phyloP scores from a whole-genome alignment of 2,797 vertebrate genomes.

The Micromesistius poutassou region DNA sequence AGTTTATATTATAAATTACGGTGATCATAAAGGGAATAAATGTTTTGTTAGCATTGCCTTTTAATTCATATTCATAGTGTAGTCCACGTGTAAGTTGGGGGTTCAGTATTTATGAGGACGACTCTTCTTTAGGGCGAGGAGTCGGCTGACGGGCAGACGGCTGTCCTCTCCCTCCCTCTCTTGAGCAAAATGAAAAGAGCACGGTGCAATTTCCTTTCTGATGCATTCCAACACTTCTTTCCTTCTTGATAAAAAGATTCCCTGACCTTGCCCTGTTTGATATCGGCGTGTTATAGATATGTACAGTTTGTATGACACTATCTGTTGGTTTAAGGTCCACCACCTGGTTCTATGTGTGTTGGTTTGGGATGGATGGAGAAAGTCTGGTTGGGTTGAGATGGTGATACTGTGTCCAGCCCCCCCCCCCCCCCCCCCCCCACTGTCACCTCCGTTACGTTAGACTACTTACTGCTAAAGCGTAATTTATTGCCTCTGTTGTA shows the following conservation, averaged over 20 bases:
- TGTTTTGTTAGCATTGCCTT: neutral
- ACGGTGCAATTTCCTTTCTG: conserved; percentile 49
- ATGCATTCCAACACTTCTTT: conserved; percentile 49
- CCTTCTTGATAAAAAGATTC: neutral
- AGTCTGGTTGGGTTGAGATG: conserved; percentile 27
- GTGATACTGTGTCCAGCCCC: conserved; percentile 26
- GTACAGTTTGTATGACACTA: neutral
- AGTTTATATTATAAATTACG: neutral
- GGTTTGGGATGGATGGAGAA: conserved; percentile 11
- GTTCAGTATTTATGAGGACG: neutral
- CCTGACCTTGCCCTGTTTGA: neutral
- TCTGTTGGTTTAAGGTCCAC: conserved; percentile 22
- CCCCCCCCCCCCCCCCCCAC: neutral
- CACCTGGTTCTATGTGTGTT: conserved; percentile 22
- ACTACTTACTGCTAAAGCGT: conserved; percentile 45
- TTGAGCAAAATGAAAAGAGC: conserved; percentile 49
- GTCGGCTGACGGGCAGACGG: conserved; percentile 2
- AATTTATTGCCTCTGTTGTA: conserved; percentile 41
- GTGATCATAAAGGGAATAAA: neutral
- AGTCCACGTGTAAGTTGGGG: neutral
- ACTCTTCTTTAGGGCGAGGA: neutral
- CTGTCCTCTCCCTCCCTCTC: conserved; percentile 39
- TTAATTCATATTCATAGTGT: neutral
- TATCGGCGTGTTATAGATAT: neutral
- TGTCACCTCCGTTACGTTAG: conserved; percentile 25